phyloP scores from a whole-genome alignment of 2,797 vertebrate species.

The Micrastur ruficollis region DNA sequence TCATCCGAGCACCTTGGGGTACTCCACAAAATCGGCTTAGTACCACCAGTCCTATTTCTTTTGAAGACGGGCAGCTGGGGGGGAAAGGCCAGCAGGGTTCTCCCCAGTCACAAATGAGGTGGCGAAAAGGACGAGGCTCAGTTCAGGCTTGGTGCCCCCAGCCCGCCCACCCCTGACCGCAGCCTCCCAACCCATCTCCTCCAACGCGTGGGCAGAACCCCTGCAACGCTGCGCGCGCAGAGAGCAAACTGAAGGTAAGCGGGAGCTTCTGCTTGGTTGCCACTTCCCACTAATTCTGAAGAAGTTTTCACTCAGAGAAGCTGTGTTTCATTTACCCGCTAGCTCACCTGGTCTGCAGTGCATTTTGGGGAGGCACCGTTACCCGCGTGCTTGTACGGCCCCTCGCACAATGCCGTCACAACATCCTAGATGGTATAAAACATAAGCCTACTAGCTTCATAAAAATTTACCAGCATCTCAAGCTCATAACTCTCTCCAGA shows the following conservation, averaged over 20 bases:
- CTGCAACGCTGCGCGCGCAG: fast-evolving
- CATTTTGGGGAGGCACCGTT: neutral
- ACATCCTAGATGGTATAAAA: neutral
- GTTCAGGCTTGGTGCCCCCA: neutral
- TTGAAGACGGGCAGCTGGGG: neutral
- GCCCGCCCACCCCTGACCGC: neutral
- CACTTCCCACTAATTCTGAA: neutral
- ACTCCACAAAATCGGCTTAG: neutral
- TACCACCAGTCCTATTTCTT: neutral
- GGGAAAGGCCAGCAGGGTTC: neutral
- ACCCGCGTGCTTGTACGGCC: fast-evolving
- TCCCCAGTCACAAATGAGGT: neutral
- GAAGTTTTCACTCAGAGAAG: neutral
- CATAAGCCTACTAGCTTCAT: neutral
- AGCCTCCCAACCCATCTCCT: neutral
- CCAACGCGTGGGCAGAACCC: neutral
- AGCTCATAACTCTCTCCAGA: neutral
- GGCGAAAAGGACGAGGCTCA: neutral
- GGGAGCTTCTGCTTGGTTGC: neutral
- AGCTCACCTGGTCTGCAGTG: neutral
- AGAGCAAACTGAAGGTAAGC: neutral
- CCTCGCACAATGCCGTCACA: neutral
- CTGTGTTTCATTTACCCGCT: neutral
- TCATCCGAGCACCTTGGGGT: neutral
- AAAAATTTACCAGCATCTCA: neutral